A percentile compares a stretch with the other conserved stretches of the same genome.
phyloP scores from a whole-genome alignment of 2,113 vertebrate genomes.

The Pimephales promelas region DNA sequence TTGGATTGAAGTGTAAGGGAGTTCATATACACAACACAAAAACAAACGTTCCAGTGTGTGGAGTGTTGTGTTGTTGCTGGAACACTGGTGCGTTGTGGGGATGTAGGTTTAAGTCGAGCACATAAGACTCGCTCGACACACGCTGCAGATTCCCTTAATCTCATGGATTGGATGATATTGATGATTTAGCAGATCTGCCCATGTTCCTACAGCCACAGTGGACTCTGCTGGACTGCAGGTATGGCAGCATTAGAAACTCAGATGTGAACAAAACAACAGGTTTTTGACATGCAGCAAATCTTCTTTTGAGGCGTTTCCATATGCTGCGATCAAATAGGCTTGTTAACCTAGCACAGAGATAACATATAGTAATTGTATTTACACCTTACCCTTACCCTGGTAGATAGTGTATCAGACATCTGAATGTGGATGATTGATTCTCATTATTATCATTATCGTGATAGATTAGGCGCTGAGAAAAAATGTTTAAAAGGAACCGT shows the following conservation, averaged over 20 bases:
- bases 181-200: slow-evolving; percentile 26
- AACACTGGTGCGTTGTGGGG: slow-evolving; percentile 14
- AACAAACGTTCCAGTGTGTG: background rate
- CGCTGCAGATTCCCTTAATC: slow-evolving; percentile 32
- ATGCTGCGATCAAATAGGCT: background rate
- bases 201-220: background rate
- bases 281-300: background rate
- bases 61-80: background rate
- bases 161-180: slow-evolving; percentile 35
- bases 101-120: slow-evolving; percentile 6
- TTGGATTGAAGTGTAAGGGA: slow-evolving; percentile 14
- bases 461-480: background rate
- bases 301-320: background rate
- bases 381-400: background rate
- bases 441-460: too few relatives aligned
- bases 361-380: background rate
- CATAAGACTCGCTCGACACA: slow-evolving; percentile 8
- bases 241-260: background rate
- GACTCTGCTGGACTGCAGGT: background rate
- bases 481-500: too few relatives aligned
- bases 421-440: too few relatives aligned
- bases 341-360: background rate
- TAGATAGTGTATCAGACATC: background rate
- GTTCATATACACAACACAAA: slow-evolving; percentile 14
- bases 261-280: background rate